Conservation (phyloP, 1,140 invertebrate species). For the Theocolax elegans region DNA sequence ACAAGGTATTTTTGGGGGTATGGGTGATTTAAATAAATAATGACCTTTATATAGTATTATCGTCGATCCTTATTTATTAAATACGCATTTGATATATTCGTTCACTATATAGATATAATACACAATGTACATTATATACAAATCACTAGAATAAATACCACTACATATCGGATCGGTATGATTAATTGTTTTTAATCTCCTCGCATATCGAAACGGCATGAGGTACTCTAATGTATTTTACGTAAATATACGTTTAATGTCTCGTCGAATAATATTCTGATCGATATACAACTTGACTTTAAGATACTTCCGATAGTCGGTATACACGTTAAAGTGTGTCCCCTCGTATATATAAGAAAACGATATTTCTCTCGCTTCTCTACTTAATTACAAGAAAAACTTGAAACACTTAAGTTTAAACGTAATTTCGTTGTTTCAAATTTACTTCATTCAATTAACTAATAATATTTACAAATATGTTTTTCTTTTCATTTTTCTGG, state of each 20-base stretch:
- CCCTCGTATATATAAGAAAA: neutral
- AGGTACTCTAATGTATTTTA: conserved; percentile 4
- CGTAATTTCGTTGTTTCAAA: neutral
- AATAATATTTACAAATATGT: conserved; percentile 43
- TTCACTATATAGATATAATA: conserved; percentile 63
- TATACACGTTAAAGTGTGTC: conserved; percentile 8
- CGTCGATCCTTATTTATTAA: conserved; percentile 58
- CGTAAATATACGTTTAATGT: conserved; percentile 8
- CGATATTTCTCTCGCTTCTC: neutral
- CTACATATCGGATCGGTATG: conserved; percentile 42
- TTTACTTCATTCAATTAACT: conserved; percentile 30
- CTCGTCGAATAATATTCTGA: neutral
- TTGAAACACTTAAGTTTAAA: neutral
- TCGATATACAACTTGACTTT: conserved; percentile 5
- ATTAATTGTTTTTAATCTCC: conserved; percentile 21
- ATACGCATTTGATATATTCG: conserved; percentile 65
- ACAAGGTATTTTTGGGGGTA: too few relatives aligned
- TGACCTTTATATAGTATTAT: conserved; percentile 13
- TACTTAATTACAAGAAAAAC: neutral
- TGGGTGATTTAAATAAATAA: neutral
- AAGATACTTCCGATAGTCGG: neutral
- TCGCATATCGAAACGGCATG: conserved; percentile 10
- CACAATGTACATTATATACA: conserved; percentile 69
- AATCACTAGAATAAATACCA: conserved; percentile 58
- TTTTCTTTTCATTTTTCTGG: neutral